Base-by-base conservation (phyloP, 1,140 invertebrate genomes). In the Macrobrachium rosenbergii region DNA sequence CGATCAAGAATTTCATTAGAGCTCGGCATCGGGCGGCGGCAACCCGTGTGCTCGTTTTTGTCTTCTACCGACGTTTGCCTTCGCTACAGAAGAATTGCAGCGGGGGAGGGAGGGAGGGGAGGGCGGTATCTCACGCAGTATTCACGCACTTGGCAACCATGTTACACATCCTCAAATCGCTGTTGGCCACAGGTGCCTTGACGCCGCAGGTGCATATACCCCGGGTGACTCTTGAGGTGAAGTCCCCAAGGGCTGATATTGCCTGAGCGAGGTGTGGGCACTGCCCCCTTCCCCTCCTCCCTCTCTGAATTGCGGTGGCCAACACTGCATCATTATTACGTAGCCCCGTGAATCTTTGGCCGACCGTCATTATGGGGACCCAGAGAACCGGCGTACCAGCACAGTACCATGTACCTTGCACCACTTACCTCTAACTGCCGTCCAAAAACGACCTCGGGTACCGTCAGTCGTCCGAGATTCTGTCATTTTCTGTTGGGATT, bases 101-200 rank as follows among this genome's bases (percentile, higher is more conserved):
- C 52, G 6, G 58, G 12, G 43, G 17, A 11, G 37, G 60, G 28
- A 72, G 10, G 52, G 37, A 16, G 52, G 73, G 80, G 21, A 60
- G 59, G 16, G 28, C 60, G 69, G 17, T 37, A 67, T 45, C 86
- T 82, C 86, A 82, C 79, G 80, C 60, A 82, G 63, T 69, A 87
- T 77, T 82, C 86, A 88, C 86, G 86, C 86, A 88, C 80, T 75
- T 83, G 86, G 86, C 86, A 88, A 88, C 86, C 73, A 88, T 88
- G 86, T 88, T 88, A 88, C 86, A 88, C 86, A 88, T 83, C 86
- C 62, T 81, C 11, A 58, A 76, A 72, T 83, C 86, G 28, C 86
- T 73, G 69, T 19, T 28, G 63, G 63, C 80, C 58, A 8, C 59
- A 60, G 63, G 69, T 59, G 43, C 58, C 67, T 82, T 62, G 76